phyloP scores from a whole-genome alignment of 2,797 vertebrate species.

The Merluccius polli region DNA sequence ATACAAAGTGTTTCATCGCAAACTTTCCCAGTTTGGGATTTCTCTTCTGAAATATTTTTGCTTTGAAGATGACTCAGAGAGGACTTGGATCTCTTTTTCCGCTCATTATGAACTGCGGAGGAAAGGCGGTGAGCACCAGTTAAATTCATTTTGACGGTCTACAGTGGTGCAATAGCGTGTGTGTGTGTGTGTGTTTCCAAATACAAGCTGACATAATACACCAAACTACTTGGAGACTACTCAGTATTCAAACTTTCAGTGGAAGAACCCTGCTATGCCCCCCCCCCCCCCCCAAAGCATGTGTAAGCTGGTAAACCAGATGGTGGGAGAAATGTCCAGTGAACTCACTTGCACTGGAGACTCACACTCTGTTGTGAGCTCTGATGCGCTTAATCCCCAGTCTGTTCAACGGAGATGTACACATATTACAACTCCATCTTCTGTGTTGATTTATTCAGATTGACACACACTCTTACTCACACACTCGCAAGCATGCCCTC shows the following conservation, averaged over 20 bases:
- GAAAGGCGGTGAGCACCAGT: background rate
- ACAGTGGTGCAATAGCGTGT: background rate
- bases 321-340: conserved; percentile 23
- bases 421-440: background rate
- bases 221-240: background rate
- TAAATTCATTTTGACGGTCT: background rate
- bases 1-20: background rate
- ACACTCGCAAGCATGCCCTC: background rate
- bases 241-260: conserved; percentile 15
- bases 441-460: background rate
- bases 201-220: background rate
- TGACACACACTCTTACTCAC: background rate
- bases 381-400: background rate
- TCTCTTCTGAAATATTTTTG: background rate
- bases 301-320: conserved; percentile 28
- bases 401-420: background rate
- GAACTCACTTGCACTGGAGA: conserved; percentile 17
- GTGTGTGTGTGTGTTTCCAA: background rate
- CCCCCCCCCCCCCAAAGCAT: conserved; percentile 2
- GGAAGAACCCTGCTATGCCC: conserved; percentile 10
- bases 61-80: background rate
- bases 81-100: background rate
- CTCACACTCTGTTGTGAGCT: conserved; percentile 4
- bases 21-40: background rate
- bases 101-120: background rate